Base-by-base conservation (phyloP, 2,888 invertebrate genomes). In the Dioctria rufipes region DNA sequence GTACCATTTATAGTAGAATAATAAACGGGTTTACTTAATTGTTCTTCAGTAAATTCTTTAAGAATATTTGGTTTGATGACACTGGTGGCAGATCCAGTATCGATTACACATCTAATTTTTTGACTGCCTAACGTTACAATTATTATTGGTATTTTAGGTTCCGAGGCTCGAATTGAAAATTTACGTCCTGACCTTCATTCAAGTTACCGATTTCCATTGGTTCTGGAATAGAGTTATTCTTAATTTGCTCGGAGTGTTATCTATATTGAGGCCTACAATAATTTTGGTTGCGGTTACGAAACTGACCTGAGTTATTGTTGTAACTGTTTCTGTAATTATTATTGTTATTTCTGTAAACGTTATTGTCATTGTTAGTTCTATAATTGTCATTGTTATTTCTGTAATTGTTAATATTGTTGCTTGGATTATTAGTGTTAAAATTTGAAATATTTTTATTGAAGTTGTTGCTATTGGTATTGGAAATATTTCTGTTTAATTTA, bases 1-100 rank as follows among this genome's bases (percentile, higher is more conserved):
- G 75, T 67, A 25, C 81, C 81, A 67, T 82, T 82, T 71, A 82
- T 78, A 0, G 82, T 79, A 42, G 78, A 71, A 71, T 81, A 82
- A 37, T 78, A 78, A 8, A 58, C 13, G 6, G 78, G 78, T 78
- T 42, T 40, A 39, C 11, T 61, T 78, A 78, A 51, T 25, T 42
- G 8, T 77, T 77, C 49, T 46, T 61, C 63, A 5, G 37, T 39
- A 49, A 61, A 63, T 25, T 63, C 60, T 49, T n/a, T 37, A 66
- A 78, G 66, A 13, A 78, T 25, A 58, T 67, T 54, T 25, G 66
- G 67, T 78, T 67, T 78, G 25, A 25, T 25, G 25, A 25, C 2
- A 25, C 25, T 25, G 25, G 25, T 25, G 25, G 25, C 25, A 25
- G 25, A 25, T 25, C 25, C 25, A 25, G 25, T 25, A 25, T 25